A percentile compares a stretch with the other conserved stretches of the same genome.
These are phyloP conservation scores for Atherinomorus stipes DNA, from an alignment of 2,113 vertebrate species.

Conservation along the genomic window DNA sequence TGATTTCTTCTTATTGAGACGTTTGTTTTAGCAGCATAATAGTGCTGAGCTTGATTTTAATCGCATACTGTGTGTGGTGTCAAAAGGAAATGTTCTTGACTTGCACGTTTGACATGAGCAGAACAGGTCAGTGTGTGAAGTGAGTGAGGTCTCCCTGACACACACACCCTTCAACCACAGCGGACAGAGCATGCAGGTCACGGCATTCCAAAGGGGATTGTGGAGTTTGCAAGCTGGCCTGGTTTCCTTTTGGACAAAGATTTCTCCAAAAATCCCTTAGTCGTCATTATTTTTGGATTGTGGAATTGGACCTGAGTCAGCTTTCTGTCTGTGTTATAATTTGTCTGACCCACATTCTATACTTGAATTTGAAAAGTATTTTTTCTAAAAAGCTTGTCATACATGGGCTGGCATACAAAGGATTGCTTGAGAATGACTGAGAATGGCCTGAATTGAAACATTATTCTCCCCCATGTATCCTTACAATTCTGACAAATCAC, in stretches of 20 bases:
- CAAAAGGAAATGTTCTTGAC: conserved; percentile 48
- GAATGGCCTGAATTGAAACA: neutral
- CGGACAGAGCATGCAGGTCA: conserved; percentile 47
- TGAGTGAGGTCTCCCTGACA: neutral
- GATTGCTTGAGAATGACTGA: neutral
- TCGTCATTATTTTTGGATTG: conserved; percentile 64
- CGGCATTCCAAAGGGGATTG: conserved; percentile 68
- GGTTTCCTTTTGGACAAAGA: conserved; percentile 59
- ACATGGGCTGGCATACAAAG: neutral
- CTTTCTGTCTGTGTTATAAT: conserved; percentile 40
- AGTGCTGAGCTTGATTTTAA: conserved; percentile 52
- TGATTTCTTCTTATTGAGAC: conserved; percentile 19
- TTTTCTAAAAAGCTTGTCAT: conserved; percentile 16
- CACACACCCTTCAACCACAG: conserved; percentile 62
- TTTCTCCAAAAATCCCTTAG: conserved; percentile 51
- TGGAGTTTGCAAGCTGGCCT: conserved; percentile 52
- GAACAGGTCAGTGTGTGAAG: conserved; percentile 61
- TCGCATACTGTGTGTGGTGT: conserved; percentile 28
- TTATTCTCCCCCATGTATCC: neutral
- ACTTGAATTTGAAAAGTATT: conserved; percentile 32
- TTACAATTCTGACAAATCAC: too few species aligned
- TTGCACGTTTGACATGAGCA: conserved; percentile 48
- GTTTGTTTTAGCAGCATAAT: conserved; percentile 41
- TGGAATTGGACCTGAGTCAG: conserved; percentile 35
- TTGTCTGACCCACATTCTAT: conserved; percentile 52